Percentiles rank a stretch among this genome's conserved stretches.
Conservation (phyloP, 2,888 invertebrate species). For the Halictus quadricinctus region DNA sequence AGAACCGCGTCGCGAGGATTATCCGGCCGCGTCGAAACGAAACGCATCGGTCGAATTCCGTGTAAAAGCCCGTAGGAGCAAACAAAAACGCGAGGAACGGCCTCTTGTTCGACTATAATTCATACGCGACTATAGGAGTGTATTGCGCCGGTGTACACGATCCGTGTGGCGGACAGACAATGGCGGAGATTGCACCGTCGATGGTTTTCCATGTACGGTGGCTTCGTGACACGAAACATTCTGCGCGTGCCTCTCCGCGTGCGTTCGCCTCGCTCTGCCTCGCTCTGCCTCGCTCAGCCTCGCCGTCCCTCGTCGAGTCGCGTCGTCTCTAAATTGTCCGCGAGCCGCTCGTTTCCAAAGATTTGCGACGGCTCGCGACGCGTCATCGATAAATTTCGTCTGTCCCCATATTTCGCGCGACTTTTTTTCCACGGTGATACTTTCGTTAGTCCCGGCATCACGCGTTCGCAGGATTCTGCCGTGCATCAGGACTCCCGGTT, state of each 20-base stretch:
- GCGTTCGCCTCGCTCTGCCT: slow-evolving; percentile 10
- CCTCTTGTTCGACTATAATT: slow-evolving; percentile 45
- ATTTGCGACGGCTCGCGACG: slow-evolving; percentile 49
- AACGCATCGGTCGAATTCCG: slow-evolving; percentile 32
- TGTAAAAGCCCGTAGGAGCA: slow-evolving; percentile 21
- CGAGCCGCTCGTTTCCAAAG: slow-evolving; percentile 43
- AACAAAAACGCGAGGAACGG: slow-evolving; percentile 26
- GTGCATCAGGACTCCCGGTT: neutral
- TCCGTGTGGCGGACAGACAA: slow-evolving; percentile 53
- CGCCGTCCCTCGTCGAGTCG: slow-evolving; percentile 9
- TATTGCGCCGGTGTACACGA: slow-evolving; percentile 54
- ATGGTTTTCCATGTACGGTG: slow-evolving; percentile 57
- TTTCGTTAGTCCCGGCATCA: slow-evolving; percentile 7
- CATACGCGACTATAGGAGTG: slow-evolving; percentile 53
- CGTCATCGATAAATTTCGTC: slow-evolving; percentile 46
- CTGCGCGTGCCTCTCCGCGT: slow-evolving; percentile 53
- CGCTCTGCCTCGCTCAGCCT: neutral
- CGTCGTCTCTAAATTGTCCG: slow-evolving; percentile 44
- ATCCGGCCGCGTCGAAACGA: slow-evolving; percentile 7
- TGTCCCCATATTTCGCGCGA: slow-evolving; percentile 28
- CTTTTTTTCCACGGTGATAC: slow-evolving; percentile 8
- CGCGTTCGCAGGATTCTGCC: neutral
- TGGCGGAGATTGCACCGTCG: slow-evolving; percentile 56
- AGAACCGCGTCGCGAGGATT: slow-evolving; percentile 16
- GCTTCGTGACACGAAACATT: slow-evolving; percentile 56